Base-by-base conservation (phyloP, 2,888 invertebrate genomes). In the Rambutsinella grinnellia region DNA sequence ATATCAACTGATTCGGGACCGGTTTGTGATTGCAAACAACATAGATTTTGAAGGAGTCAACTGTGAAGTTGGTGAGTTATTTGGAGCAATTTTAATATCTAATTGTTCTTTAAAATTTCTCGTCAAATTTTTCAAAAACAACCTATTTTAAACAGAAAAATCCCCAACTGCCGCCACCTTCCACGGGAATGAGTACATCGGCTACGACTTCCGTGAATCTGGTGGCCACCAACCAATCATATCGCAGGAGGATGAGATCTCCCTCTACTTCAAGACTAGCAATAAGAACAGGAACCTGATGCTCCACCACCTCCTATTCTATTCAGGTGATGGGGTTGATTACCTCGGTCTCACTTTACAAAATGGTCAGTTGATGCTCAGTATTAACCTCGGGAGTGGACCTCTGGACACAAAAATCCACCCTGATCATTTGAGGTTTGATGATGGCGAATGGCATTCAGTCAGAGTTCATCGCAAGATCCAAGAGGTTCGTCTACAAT, bases 391-490 rank as follows among this genome's bases (percentile, higher is more conserved):
- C 24, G 94, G 96, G 2, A 94, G 94, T 85, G 95, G 95, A 8
- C 93, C 94, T 86, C 92, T 95, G 86, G 95, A 95, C 88, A 92
- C 94, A 90, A 94, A 92, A 86, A 94, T 96, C 85, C 94, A 93
- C 86, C 95, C 96, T 0, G 91, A 93, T 58, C 92, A 92, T 87
- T 92, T 96, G 27, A 91, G 96, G 61, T 96, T 97, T 87, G 96
- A 97, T 86, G 97, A 97, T 87, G 96, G 97, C 87, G 94, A 95
- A 86, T 97, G 97, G 97, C 97, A 97, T 87, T 94, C 94, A 87
- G 92, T 97, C 68, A 92, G 93, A 68, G 94, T 97, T 2, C 94
- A 94, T 85, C 89, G 97, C 76, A 91, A 94, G 85, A 94, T 97
- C 84, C 95, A 96, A 87, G 96, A 96, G 92, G 95, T 95, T n/a